phyloP scores from a whole-genome alignment of 2,113 vertebrate species.

The Carettochelys insculpta region DNA sequence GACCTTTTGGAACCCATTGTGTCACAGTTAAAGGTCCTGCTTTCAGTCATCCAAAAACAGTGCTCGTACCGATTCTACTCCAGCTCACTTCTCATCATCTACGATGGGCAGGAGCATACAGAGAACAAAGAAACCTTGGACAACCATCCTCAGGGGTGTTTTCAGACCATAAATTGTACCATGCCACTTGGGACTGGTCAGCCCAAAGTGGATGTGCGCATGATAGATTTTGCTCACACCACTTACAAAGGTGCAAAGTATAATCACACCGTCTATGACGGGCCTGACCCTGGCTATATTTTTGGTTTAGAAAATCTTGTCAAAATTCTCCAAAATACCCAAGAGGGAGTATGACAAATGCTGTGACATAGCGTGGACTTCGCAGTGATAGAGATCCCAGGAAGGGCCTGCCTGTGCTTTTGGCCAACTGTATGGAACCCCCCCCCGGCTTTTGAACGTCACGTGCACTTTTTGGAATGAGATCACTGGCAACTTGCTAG shows the following conservation, averaged over 20 bases:
- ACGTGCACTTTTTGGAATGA: neutral
- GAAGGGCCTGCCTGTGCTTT: neutral
- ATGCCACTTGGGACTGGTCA: accelerated
- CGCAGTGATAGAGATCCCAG: conserved; percentile 1
- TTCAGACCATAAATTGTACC: neutral
- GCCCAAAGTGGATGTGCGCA: conserved; percentile 72
- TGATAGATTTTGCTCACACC: conserved; percentile 85
- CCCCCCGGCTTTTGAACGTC: neutral
- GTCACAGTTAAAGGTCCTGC: conserved; percentile 69
- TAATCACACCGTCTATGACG: conserved; percentile 53
- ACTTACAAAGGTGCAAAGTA: conserved; percentile 74
- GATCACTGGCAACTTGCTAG: neutral
- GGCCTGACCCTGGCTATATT: conserved; percentile 81
- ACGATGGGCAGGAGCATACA: conserved; percentile 71
- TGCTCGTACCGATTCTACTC: conserved; percentile 84
- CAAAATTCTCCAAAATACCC: conserved; percentile 74
- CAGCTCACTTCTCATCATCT: conserved; percentile 83
- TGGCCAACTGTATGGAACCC: neutral
- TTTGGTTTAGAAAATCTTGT: conserved; percentile 84
- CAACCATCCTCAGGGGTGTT: neutral
- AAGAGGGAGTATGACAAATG: conserved; percentile 63
- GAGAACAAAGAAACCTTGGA: conserved; percentile 7
- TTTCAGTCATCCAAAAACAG: conserved; percentile 73
- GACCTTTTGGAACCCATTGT: conserved; percentile 78
- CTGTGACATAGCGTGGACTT: neutral